phyloP scores from a whole-genome alignment of 2,797 vertebrate genomes.

The Lindbergichthys nudifrons region DNA sequence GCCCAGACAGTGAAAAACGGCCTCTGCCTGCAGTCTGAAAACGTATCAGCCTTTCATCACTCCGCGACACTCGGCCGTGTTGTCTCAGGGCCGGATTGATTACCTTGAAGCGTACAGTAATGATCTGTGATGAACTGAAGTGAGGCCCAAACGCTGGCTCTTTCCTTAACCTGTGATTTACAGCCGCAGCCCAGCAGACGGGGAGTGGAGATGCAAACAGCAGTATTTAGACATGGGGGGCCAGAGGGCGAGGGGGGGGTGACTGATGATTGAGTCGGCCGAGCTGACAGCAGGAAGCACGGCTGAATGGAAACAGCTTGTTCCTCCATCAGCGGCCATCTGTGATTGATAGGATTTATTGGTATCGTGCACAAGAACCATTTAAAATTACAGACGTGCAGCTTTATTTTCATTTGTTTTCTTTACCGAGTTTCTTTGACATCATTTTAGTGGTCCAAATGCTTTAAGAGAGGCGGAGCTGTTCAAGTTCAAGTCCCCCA shows the following conservation, averaged over 20 bases:
- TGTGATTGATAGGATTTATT: slow-evolving; percentile 42
- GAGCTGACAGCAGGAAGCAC: slow-evolving; percentile 48
- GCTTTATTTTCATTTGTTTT: slow-evolving; percentile 15
- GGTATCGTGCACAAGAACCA: neutral
- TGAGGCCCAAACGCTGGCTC: neutral
- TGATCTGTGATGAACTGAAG: slow-evolving; percentile 49
- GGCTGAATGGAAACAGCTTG: slow-evolving; percentile 63
- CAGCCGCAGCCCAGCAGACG: slow-evolving; percentile 4
- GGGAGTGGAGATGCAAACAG: slow-evolving; percentile 14
- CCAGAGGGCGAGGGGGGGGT: slow-evolving; percentile 43
- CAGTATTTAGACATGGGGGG: slow-evolving; percentile 41
- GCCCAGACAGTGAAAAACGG: slow-evolving; percentile 59
- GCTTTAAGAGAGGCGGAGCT: neutral
- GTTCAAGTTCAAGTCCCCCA: neutral
- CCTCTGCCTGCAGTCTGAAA: slow-evolving; percentile 45
- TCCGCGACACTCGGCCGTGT: slow-evolving; percentile 19
- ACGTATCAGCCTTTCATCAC: slow-evolving; percentile 51
- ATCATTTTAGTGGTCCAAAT: slow-evolving; percentile 6
- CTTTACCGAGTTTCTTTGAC: neutral
- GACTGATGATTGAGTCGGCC: slow-evolving; percentile 63
- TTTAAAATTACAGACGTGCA: slow-evolving; percentile 9
- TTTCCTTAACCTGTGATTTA: slow-evolving; percentile 50
- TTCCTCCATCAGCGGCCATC: slow-evolving; percentile 52
- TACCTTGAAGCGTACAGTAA: slow-evolving; percentile 55
- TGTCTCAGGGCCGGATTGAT: slow-evolving; percentile 35